A percentile compares a stretch with the other conserved stretches of the same genome.
Conservation (phyloP, 2,113 vertebrate genomes). For the Sinocyclocheilus maitianheensis region DNA sequence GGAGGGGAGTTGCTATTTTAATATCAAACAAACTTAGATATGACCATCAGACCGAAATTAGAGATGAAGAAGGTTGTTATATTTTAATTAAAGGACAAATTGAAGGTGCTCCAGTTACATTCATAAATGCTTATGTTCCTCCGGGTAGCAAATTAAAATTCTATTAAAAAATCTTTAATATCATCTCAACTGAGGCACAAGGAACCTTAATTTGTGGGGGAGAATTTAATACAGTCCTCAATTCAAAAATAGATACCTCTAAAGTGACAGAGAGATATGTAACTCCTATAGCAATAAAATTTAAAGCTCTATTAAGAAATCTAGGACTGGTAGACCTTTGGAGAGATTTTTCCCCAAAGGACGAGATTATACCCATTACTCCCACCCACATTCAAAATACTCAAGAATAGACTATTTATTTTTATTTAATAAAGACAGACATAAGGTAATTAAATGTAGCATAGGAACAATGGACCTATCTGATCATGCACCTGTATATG, state of each 20-base stretch:
- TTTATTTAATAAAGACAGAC: neutral
- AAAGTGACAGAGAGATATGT: neutral
- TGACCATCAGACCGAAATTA: no score
- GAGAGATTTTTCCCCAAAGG: neutral
- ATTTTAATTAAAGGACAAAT: no score
- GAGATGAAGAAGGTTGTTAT: no score
- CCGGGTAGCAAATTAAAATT: neutral
- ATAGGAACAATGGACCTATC: neutral
- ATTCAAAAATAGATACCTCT: neutral
- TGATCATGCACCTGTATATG: neutral
- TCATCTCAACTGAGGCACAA: neutral
- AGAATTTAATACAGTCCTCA: neutral
- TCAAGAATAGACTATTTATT: neutral
- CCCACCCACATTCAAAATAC: neutral
- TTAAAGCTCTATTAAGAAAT: neutral
- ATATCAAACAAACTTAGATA: no score
- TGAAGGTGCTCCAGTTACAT: neutral
- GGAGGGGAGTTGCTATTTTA: no score
- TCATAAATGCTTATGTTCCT: neutral
- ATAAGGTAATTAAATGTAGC: neutral
- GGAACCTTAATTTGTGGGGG: neutral
- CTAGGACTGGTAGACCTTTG: neutral
- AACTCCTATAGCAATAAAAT: no score
- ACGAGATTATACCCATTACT: neutral
- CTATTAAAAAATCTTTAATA: neutral